These are phyloP conservation scores for Varanus komodoensis DNA, from an alignment of 2,113 vertebrate species.

Conservation along the genomic window DNA sequence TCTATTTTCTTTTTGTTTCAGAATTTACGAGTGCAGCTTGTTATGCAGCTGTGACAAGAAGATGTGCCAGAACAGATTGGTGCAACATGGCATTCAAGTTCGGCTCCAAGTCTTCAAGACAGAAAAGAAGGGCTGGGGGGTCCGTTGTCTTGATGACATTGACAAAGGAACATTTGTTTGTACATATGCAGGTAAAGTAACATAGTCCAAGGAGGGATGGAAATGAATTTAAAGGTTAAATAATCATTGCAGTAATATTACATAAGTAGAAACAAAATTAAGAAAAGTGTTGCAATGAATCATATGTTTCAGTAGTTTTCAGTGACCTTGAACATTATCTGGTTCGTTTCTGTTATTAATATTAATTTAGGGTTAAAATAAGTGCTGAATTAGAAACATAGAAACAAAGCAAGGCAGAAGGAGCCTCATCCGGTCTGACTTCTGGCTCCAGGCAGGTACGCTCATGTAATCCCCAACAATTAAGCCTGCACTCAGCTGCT, in stretches of 20 bases:
- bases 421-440: too few relatives aligned
- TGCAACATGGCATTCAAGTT: constrained; percentile 89
- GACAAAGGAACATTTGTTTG: constrained; percentile 94
- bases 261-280: neutral
- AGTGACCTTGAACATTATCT: neutral
- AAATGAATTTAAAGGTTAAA: neutral
- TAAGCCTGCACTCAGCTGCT: neutral
- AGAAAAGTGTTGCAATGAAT: neutral
- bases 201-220: neutral
- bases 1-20: constrained; percentile 70
- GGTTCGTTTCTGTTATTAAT: neutral
- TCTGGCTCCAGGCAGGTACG: too few relatives aligned
- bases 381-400: neutral
- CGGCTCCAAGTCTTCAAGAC: constrained; percentile 93
- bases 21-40: constrained; percentile 91
- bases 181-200: constrained; percentile 88
- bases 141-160: constrained; percentile 93
- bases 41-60: constrained; percentile 87
- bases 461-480: too few relatives aligned
- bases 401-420: too few relatives aligned
- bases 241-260: neutral
- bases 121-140: constrained; percentile 86
- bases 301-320: neutral
- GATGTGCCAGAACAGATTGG: constrained; percentile 91
- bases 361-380: neutral